These are phyloP conservation scores for Tautogolabrus adspersus DNA, from an alignment of 2,113 vertebrate species.

Conservation along the genomic window DNA sequence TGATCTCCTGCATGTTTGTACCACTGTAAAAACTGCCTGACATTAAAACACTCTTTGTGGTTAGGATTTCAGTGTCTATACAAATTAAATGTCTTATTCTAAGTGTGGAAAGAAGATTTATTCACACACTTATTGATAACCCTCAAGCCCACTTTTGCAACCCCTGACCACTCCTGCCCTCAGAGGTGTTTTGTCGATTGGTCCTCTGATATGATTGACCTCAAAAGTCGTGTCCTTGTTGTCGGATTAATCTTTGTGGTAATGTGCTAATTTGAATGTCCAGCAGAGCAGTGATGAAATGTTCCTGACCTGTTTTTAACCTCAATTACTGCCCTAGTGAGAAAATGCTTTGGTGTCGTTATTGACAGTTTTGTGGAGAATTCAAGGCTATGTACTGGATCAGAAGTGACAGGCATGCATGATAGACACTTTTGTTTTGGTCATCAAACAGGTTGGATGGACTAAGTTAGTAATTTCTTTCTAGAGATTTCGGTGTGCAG, in stretches of 20 bases:
- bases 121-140: constrained; percentile 1
- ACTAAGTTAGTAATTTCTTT: background rate
- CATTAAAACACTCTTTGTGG: background rate
- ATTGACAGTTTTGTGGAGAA: background rate
- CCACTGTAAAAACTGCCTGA: background rate
- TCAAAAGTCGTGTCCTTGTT: background rate
- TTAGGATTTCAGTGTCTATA: background rate
- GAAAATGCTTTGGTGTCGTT: constrained; percentile 5
- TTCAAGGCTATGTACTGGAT: constrained; percentile 11
- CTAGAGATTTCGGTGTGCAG: background rate
- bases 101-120: background rate
- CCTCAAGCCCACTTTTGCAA: background rate
- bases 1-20: background rate
- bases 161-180: background rate
- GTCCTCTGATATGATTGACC: constrained; percentile 11
- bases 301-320: constrained; percentile 44
- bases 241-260: constrained; percentile 16
- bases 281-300: background rate
- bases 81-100: background rate
- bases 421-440: background rate
- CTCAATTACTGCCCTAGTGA: constrained; percentile 35
- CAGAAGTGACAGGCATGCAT: background rate
- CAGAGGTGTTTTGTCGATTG: background rate
- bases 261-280: constrained; percentile 26
- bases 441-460: background rate